Conservation (phyloP, 2,888 invertebrate species). For the Agrochola lota region DNA sequence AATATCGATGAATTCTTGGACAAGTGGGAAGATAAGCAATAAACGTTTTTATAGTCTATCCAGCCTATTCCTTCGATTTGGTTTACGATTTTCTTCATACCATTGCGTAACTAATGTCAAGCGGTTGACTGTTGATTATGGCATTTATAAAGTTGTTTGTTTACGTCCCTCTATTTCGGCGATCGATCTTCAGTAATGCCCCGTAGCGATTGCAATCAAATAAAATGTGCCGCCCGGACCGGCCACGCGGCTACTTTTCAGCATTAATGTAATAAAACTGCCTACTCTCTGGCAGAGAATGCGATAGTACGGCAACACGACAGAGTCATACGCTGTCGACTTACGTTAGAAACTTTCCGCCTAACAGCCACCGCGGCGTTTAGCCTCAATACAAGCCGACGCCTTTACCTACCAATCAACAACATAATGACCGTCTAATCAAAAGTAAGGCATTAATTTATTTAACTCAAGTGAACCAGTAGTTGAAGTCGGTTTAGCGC, state of each 20-base stretch:
- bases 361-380: slow-evolving; percentile 58
- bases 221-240: slow-evolving; percentile 20
- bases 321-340: slow-evolving; percentile 52
- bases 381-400: slow-evolving; percentile 74
- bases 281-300: slow-evolving; percentile 17
- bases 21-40: slow-evolving; percentile 87
- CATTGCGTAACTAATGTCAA: slow-evolving; percentile 74
- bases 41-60: slow-evolving; percentile 85
- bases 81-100: slow-evolving; percentile 75
- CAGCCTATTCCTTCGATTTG: slow-evolving; percentile 78
- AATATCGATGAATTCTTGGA: slow-evolving; percentile 80
- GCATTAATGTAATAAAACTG: slow-evolving; percentile 44
- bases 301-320: slow-evolving; percentile 33
- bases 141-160: slow-evolving; percentile 66
- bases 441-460: slow-evolving; percentile 75
- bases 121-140: slow-evolving; percentile 61
- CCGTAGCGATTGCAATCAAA: slow-evolving; percentile 46
- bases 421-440: slow-evolving; percentile 78
- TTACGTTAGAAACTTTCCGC: slow-evolving; percentile 60
- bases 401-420: slow-evolving; percentile 75
- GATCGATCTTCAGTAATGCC: slow-evolving; percentile 52
- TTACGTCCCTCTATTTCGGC: slow-evolving; percentile 56
- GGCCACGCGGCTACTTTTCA: slow-evolving; percentile 38
- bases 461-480: slow-evolving; percentile 71
- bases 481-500: slow-evolving; percentile 72